A percentile compares a stretch with the other conserved stretches of the same genome.
phyloP scores from a whole-genome alignment of 2,113 vertebrate species.

The Lycaon pictus region DNA sequence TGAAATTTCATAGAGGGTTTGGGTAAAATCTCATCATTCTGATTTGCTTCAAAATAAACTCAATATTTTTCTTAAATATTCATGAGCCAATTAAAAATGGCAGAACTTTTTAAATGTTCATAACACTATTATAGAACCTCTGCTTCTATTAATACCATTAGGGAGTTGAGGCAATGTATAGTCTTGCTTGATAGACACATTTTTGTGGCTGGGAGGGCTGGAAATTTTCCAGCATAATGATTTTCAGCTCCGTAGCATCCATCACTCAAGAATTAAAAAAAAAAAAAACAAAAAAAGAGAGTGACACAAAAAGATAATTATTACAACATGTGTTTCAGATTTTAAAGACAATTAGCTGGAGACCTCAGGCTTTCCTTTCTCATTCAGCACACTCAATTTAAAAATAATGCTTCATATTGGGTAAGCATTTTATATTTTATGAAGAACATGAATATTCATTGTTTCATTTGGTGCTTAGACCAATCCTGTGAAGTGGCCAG shows the following conservation, averaged over 20 bases:
- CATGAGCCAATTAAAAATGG: conserved; percentile 32
- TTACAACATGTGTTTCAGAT: conserved; percentile 69
- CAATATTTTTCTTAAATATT: conserved; percentile 21
- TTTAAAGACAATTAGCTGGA: conserved; percentile 73
- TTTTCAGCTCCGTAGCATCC: conserved; percentile 60
- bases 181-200: conserved; percentile 57
- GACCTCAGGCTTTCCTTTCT: conserved; percentile 69
- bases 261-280: conserved; percentile 59
- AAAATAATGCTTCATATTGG: conserved; percentile 63
- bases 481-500: conserved; percentile 24
- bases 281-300: background rate
- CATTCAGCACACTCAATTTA: conserved; percentile 46
- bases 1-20: conserved; percentile 34
- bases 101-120: conserved; percentile 32
- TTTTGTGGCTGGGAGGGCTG: conserved; percentile 68
- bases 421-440: conserved; percentile 60
- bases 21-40: conserved; percentile 15
- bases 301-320: conserved; percentile 61
- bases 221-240: conserved; percentile 69
- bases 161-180: background rate
- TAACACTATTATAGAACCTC: background rate
- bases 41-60: conserved; percentile 53
- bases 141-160: conserved; percentile 14
- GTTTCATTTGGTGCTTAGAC: conserved; percentile 54
- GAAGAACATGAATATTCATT: conserved; percentile 62